phyloP scores from a whole-genome alignment of 2,113 vertebrate species.

The Lipotes vexillifer region DNA sequence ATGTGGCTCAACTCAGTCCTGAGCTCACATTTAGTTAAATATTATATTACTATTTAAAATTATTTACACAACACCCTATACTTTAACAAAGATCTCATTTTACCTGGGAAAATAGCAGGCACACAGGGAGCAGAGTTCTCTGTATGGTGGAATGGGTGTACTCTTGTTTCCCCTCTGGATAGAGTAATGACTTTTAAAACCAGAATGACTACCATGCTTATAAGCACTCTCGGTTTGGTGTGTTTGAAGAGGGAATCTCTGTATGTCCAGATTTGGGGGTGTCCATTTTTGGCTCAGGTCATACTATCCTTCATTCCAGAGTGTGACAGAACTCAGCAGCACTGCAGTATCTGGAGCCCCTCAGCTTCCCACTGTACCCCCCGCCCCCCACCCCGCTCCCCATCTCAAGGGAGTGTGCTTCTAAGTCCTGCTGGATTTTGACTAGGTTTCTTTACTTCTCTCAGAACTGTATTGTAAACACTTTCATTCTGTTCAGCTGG shows the following conservation, averaged over 20 bases:
- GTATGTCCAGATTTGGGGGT: background rate
- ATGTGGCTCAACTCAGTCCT: background rate
- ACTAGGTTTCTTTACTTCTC: background rate
- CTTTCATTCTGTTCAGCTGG: background rate
- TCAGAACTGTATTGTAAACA: background rate
- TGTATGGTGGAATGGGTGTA: background rate
- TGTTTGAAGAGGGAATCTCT: background rate
- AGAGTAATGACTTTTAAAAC: background rate
- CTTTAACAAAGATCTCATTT: conserved; percentile 25
- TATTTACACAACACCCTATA: background rate
- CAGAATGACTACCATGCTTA: background rate
- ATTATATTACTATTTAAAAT: conserved; percentile 40
- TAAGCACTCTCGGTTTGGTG: background rate
- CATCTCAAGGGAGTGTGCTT: background rate
- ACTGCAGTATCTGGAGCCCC: background rate
- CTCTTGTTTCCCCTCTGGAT: background rate
- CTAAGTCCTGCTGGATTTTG: background rate
- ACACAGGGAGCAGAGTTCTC: background rate
- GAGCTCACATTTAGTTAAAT: background rate
- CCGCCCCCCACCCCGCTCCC: too few species aligned
- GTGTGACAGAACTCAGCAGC: background rate
- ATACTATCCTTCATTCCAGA: background rate
- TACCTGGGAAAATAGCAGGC: background rate
- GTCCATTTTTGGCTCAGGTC: background rate
- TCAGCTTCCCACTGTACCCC: background rate